A percentile compares a stretch with the other conserved stretches of the same genome.
Evolutionary conservation across 2,797 vertebrate species (phyloP).

Genomic region (Tiaroga cobitis): DNA sequence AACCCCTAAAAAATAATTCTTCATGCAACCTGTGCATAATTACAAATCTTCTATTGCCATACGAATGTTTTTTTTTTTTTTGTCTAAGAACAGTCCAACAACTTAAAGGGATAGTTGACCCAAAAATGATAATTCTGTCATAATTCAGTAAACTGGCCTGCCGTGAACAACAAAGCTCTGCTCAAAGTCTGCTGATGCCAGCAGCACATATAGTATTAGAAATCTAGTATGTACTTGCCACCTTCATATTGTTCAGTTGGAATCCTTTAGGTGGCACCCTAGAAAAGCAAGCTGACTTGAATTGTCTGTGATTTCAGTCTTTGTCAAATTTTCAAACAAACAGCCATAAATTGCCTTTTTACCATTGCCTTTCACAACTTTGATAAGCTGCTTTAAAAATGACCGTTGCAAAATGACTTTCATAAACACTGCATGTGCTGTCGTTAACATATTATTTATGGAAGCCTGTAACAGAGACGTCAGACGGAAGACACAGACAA

Average conservation of each 20-base stretch:
- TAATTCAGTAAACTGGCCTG: too few relatives aligned
- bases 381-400: slow-evolving; percentile 24
- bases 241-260: not conserved
- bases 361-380: not conserved
- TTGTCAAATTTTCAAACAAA: slow-evolving; percentile 29
- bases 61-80: too few relatives aligned
- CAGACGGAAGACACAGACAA: slow-evolving; percentile 9
- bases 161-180: too few relatives aligned
- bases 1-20: too few relatives aligned
- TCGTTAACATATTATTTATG: too few relatives aligned
- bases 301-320: not conserved
- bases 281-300: not conserved
- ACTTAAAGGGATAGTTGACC: not conserved
- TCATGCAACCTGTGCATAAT: too few relatives aligned
- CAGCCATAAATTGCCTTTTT: slow-evolving; percentile 3
- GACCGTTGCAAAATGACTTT: not conserved
- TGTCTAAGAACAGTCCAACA: not conserved
- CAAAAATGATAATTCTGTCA: not conserved
- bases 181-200: not conserved
- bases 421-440: not conserved
- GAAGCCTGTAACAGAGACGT: not conserved
- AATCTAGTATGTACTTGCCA: not conserved
- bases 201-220: not conserved
- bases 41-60: too few relatives aligned
- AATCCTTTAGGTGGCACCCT: slow-evolving; percentile 10